Conservation (phyloP, 2,797 vertebrate species). For the Thalassophryne amazonica region DNA sequence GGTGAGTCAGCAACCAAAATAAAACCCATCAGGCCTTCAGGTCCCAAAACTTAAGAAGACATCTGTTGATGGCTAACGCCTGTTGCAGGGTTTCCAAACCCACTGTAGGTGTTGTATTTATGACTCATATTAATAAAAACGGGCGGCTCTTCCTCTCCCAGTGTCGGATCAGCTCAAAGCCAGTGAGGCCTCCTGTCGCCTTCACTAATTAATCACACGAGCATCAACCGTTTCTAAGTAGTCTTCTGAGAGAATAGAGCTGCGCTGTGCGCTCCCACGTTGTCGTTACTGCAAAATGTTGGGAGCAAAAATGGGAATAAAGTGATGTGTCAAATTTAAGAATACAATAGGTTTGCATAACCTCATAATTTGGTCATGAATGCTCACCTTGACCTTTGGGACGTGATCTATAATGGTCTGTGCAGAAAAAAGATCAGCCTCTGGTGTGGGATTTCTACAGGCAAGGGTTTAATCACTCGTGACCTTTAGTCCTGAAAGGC, state of each 20-base stretch:
- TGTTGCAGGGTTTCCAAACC: constrained; percentile 29
- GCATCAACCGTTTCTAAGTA: constrained; percentile 2
- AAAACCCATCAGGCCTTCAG: constrained; percentile 19
- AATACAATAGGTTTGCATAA: not conserved
- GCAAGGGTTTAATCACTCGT: constrained; percentile 33
- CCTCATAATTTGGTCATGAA: constrained; percentile 14
- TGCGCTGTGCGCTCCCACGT: not conserved
- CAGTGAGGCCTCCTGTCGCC: constrained; percentile 40
- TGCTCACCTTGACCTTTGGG: constrained; percentile 54
- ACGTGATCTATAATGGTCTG: constrained; percentile 34
- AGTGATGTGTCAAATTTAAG: constrained; percentile 5
- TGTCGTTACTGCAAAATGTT: not conserved
- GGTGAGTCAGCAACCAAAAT: constrained; percentile 20
- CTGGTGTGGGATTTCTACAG: constrained; percentile 11
- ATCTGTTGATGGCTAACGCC: constrained; percentile 15
- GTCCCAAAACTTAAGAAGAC: constrained; percentile 17
- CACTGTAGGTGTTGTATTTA: constrained; percentile 31
- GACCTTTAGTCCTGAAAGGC: constrained; percentile 39
- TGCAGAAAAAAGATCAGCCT: constrained; percentile 30
- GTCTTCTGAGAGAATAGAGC: constrained; percentile 4
- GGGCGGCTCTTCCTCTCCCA: constrained; percentile 15
- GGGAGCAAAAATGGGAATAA: not conserved
- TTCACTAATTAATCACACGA: constrained; percentile 59
- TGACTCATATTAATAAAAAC: constrained; percentile 52
- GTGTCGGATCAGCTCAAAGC: constrained; percentile 43